Evolutionary conservation across 2,113 vertebrate species (phyloP).

Genomic region (Irena cyanogastra): DNA sequence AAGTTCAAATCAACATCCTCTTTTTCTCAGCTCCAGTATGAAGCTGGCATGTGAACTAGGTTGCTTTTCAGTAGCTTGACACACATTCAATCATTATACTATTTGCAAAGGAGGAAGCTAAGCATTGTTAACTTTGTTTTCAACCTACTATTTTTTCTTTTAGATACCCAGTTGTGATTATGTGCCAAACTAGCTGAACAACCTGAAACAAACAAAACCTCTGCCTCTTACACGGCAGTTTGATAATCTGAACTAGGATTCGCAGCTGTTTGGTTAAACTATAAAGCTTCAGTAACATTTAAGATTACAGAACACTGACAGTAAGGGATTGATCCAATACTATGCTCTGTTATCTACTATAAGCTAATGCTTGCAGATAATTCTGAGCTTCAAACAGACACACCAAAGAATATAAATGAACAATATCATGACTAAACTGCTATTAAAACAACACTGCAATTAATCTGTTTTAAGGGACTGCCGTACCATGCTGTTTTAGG

Average conservation of each 20-base stretch:
- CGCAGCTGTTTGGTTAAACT: not conserved
- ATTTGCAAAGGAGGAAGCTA: not conserved
- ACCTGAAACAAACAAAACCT: not conserved
- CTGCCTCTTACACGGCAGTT: not conserved
- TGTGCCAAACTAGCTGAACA: not conserved
- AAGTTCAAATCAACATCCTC: not conserved
- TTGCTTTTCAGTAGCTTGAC: not conserved
- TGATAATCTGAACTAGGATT: not conserved
- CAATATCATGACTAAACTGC: not conserved
- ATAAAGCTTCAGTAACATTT: not conserved
- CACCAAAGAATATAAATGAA: not conserved
- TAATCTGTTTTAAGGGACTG: not conserved
- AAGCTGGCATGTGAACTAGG: not conserved
- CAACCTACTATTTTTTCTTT: not conserved
- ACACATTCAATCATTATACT: not conserved
- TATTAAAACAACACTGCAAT: not conserved
- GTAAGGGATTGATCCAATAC: not conserved
- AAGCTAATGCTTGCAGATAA: not conserved
- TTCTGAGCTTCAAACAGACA: not conserved
- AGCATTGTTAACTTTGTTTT: not conserved
- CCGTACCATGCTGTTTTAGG: not conserved
- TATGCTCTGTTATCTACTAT: not conserved
- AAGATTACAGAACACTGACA: not conserved
- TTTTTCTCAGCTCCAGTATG: not conserved
- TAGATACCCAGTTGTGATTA: not conserved